Base-by-base conservation (phyloP, 2,797 vertebrate genomes). In the Bryconaethiops microstoma region DNA sequence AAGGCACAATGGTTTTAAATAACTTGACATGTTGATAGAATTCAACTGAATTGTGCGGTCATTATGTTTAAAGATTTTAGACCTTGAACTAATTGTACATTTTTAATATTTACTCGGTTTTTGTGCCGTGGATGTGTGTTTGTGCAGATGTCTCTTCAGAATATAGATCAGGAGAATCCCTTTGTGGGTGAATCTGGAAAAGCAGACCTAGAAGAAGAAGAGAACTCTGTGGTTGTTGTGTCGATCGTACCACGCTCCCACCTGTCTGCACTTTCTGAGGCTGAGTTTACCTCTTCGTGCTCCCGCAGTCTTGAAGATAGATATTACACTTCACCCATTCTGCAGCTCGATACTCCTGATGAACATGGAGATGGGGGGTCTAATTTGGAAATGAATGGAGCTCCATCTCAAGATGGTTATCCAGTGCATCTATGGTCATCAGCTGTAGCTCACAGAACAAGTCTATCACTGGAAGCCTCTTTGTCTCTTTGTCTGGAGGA, bases 131-230 rank as follows among this genome's bases (percentile, higher is more conserved):
- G 8, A n/a, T 73, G 23, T 62, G 23, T 62, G 52, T 68, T 10
- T 75, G 54, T 83, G 12, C 45, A 93, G 92, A 79, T 74, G 0
- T 67, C 88, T 10, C 64, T 79, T 76, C 81, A 55, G 0, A 87
- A 90, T n/a, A 72, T 79, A 0, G 83, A 86, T 71, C 57, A 74
- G 39, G 78, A 68, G 0, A 14, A n/a, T n/a, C 57, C 57, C 1
- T 25, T 76, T 17, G 17, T 45, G 55, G 42, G 35, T 59, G 76
- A 63, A 54, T 48, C 5, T 7, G 57, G 45, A 23, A 25, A 55
- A 14, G 2, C n/a, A 23, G 45, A 10, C 19, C 42, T 60, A 42
- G 74, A 74, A 19, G 77, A 77, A 13, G 77, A 77, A 4, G 72
- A 78, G 35, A 72, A 23, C 16, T 54, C 86, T 7, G 0, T 76